Base-by-base conservation (phyloP, 1,140 invertebrate genomes). In the Drosophila bipectinata region DNA sequence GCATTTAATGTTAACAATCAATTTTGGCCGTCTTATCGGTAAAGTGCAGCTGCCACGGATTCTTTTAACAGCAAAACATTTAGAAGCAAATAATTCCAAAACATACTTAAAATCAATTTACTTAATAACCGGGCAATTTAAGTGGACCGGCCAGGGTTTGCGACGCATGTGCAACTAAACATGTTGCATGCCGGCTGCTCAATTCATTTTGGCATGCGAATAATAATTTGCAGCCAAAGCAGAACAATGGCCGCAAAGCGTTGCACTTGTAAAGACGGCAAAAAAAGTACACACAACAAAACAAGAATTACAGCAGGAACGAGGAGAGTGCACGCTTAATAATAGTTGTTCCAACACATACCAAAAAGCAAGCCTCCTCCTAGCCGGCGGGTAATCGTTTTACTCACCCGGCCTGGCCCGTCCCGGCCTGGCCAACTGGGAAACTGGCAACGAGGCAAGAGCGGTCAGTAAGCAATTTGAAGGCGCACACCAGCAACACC, bases 101-200 rank as follows among this genome's bases (percentile, higher is more conserved):
- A 90, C 72, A 68, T 90, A 90, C 82, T 90, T 88, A 90, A 90
- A 90, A 88, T 90, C 88, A 90, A 90, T 90, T 90, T 90, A 90
- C 82, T 90, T 90, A 90, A 90, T 90, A 90, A 88, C 88, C 62
- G 79, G 83, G 82, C 67, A 90, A 90, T 90, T 90, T 87, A 59
- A 80, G 71, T 39, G 64, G 21, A 10, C 9, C 12, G 67, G 24
- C 34, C 34, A 12, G 12, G 12, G 10, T 3, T n/a, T 12, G 32
- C 30, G 37, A 48, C 61, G 72, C 53, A 53, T 75, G 71, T 75
- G 51, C 32, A 63, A 66, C 76, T 83, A 88, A 88, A 79, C 84
- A 83, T 89, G 83, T 88, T 88, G 83, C 83, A 84, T 88, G 72
- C 56, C 62, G 73, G 73, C 74, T 52, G 71, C 82, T 88, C 82